Evolutionary conservation across 2,888 invertebrate species (phyloP).

Genomic region (Boloria euphrosyne): DNA sequence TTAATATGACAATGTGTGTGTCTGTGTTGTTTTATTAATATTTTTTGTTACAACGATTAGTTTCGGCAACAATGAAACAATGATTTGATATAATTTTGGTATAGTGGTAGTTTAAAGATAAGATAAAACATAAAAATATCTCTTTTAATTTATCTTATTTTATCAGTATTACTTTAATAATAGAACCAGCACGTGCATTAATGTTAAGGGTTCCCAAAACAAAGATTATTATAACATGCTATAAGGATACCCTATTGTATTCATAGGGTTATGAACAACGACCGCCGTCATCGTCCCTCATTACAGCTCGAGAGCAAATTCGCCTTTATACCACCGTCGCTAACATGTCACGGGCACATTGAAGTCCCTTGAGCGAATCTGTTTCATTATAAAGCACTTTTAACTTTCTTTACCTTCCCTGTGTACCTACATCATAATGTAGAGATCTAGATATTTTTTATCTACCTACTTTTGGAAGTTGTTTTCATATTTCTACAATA

Average conservation of each 20-base stretch:
- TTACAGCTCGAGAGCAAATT: slow-evolving; percentile 19
- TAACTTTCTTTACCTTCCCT: neutral
- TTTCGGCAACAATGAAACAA: too few species aligned
- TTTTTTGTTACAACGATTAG: too few species aligned
- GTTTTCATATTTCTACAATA: neutral
- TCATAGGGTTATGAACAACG: slow-evolving; percentile 6
- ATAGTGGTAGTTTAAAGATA: too few species aligned
- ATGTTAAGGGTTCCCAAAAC: slow-evolving; percentile 2
- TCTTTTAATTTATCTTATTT: too few species aligned
- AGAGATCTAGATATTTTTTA: too few species aligned
- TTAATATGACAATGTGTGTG: too few species aligned
- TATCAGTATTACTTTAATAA: neutral
- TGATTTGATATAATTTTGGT: too few species aligned
- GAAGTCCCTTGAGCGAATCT: slow-evolving; percentile 9
- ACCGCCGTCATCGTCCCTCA: slow-evolving; percentile 22
- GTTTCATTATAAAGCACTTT: slow-evolving; percentile 7
- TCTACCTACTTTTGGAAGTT: too few species aligned
- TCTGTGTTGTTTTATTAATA: too few species aligned
- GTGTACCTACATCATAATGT: too few species aligned
- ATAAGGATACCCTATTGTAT: slow-evolving; percentile 3
- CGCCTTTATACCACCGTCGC: slow-evolving; percentile 14
- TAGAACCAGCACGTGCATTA: neutral
- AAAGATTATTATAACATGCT: slow-evolving; percentile 15
- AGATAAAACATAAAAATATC: too few species aligned
- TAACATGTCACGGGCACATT: slow-evolving; percentile 14